Conservation (phyloP, 2,888 invertebrate species). For the Venusia cambrica region DNA sequence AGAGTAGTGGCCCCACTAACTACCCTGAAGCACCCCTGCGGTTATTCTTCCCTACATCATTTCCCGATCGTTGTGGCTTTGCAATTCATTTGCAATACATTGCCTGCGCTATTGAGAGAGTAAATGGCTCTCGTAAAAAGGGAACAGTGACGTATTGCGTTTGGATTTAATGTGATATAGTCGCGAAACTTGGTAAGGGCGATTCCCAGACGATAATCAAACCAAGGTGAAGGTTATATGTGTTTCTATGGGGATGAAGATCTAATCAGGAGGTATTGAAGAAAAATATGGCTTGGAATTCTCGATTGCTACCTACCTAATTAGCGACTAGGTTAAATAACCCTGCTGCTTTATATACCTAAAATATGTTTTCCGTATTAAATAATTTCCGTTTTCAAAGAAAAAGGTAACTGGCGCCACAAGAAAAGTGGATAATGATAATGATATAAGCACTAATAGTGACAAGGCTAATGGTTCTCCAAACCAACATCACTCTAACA, state of each 20-base stretch:
- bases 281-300: too few relatives aligned
- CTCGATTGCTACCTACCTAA: slow-evolving; percentile 19
- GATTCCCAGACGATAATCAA: slow-evolving; percentile 48
- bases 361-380: too few relatives aligned
- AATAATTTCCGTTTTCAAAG: too few relatives aligned
- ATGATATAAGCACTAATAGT: slow-evolving; percentile 2
- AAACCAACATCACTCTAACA: slow-evolving; percentile 31
- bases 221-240: slow-evolving; percentile 59
- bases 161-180: slow-evolving; percentile 9
- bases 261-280: slow-evolving; percentile 47
- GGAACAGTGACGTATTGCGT: slow-evolving; percentile 31
- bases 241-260: slow-evolving; percentile 51
- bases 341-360: too few relatives aligned
- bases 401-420: slow-evolving; percentile 1
- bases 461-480: slow-evolving; percentile 11
- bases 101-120: slow-evolving; percentile 21
- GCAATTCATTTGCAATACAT: slow-evolving; percentile 31
- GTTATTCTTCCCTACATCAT: slow-evolving; percentile 19
- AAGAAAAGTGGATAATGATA: slow-evolving; percentile 3
- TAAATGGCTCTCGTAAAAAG: neutral
- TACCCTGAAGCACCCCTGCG: slow-evolving; percentile 47
- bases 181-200: slow-evolving; percentile 33
- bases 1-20: slow-evolving; percentile 46
- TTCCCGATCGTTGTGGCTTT: slow-evolving; percentile 10
- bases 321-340: too few relatives aligned